Evolutionary conservation across 2,113 vertebrate genomes (phyloP).

Genomic region (Mesocricetus auratus): DNA sequence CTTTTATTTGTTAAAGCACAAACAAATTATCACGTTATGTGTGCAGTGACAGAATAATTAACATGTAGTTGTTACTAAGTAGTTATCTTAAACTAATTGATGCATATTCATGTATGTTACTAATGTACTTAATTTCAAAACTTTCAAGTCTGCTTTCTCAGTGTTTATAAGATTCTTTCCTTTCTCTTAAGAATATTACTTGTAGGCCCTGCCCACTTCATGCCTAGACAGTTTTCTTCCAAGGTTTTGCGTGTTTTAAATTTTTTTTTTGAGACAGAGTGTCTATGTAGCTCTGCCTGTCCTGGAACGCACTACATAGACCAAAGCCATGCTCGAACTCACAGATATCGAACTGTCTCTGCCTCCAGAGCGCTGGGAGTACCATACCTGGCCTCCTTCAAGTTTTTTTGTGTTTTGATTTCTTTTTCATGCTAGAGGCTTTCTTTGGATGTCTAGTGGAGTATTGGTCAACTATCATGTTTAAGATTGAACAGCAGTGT

Average conservation of each 20-base stretch:
- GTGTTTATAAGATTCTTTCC: not conserved
- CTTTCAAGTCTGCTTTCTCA: not conserved
- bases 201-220: not conserved
- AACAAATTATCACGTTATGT: not conserved
- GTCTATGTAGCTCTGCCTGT: not conserved
- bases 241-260: not conserved
- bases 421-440: not conserved
- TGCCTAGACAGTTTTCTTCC: not conserved
- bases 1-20: no score
- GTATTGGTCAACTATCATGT: not conserved
- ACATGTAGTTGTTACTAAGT: not conserved
- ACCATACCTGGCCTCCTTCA: not conserved
- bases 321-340: not conserved
- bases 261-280: not conserved
- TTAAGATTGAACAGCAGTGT: not conserved
- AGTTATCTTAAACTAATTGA: conserved; percentile 8
- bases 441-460: not conserved
- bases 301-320: no score
- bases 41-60: not conserved
- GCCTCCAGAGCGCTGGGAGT: not conserved
- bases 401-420: not conserved
- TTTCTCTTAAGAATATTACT: not conserved
- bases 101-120: not conserved
- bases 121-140: not conserved
- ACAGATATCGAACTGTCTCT: not conserved